These are phyloP conservation scores for Trachops cirrhosus DNA, from an alignment of 2,797 vertebrate genomes.

Conservation along the genomic window DNA sequence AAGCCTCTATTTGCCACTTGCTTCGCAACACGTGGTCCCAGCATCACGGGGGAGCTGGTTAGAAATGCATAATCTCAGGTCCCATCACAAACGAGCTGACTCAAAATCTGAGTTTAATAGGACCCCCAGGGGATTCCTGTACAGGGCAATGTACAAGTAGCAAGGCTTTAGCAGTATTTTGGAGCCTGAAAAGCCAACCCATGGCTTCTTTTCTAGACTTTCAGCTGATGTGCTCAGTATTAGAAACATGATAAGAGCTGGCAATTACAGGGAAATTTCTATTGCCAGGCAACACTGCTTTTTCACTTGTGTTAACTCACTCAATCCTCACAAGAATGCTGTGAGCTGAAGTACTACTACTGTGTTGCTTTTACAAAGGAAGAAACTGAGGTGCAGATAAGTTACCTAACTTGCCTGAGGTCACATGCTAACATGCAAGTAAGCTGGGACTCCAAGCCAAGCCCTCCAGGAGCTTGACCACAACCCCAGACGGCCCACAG, in stretches of 20 bases:
- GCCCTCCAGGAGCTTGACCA: neutral
- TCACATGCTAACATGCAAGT: neutral
- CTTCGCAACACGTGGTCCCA: neutral
- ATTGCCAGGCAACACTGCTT: neutral
- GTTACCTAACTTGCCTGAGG: neutral
- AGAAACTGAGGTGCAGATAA: neutral
- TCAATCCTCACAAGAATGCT: neutral
- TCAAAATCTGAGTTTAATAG: neutral
- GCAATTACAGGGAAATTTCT: neutral
- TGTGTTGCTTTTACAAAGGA: neutral
- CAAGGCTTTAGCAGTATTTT: neutral
- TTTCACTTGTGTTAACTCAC: neutral
- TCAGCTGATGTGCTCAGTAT: neutral
- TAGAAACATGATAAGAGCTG: neutral
- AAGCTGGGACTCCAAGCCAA: neutral
- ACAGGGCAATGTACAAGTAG: neutral
- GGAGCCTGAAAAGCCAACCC: neutral
- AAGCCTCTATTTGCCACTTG: neutral
- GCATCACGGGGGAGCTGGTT: neutral
- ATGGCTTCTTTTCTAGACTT: neutral
- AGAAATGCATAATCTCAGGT: neutral
- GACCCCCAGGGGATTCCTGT: neutral
- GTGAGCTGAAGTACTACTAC: neutral
- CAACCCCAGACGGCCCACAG: neutral
- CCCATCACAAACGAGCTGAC: neutral